phyloP scores from a whole-genome alignment of 2,113 vertebrate species.

The Campylomormyrus tamandua region DNA sequence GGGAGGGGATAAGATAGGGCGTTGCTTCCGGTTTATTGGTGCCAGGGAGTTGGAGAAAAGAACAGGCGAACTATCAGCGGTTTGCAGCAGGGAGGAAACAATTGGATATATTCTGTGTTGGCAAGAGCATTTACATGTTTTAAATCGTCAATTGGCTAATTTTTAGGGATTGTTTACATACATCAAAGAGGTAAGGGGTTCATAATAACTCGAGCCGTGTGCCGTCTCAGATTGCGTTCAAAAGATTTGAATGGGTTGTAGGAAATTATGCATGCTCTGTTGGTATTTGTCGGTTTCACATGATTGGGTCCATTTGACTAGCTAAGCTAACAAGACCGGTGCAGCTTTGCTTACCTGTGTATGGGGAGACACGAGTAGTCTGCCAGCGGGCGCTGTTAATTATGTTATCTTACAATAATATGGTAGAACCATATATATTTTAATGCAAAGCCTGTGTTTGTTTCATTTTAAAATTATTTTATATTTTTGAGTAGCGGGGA shows the following conservation, averaged over 20 bases:
- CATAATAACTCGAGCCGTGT: background rate
- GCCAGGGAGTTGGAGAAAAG: conserved; percentile 33
- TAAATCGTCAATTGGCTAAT: conserved; percentile 48
- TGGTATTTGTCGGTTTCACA: background rate
- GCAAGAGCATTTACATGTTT: conserved; percentile 50
- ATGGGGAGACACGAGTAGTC: background rate
- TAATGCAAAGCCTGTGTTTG: background rate
- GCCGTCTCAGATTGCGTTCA: conserved; percentile 35
- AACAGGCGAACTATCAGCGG: conserved; percentile 19
- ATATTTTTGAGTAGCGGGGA: background rate
- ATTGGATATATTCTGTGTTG: conserved; percentile 14
- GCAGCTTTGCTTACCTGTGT: background rate
- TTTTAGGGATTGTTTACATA: conserved; percentile 44
- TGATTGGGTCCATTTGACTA: background rate
- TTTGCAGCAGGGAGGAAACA: conserved; percentile 26
- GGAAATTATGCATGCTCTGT: conserved; percentile 1
- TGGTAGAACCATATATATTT: background rate
- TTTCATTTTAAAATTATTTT: background rate
- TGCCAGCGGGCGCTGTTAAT: background rate
- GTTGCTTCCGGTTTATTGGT: conserved; percentile 36
- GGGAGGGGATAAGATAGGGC: conserved; percentile 35
- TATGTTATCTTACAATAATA: background rate
- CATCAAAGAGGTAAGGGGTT: conserved; percentile 56
- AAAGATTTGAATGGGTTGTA: conserved; percentile 36
- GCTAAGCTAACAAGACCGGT: background rate